A percentile compares a stretch with the other conserved stretches of the same genome.
phyloP scores from a whole-genome alignment of 2,797 vertebrate genomes.

The Novumbra hubbsi region DNA sequence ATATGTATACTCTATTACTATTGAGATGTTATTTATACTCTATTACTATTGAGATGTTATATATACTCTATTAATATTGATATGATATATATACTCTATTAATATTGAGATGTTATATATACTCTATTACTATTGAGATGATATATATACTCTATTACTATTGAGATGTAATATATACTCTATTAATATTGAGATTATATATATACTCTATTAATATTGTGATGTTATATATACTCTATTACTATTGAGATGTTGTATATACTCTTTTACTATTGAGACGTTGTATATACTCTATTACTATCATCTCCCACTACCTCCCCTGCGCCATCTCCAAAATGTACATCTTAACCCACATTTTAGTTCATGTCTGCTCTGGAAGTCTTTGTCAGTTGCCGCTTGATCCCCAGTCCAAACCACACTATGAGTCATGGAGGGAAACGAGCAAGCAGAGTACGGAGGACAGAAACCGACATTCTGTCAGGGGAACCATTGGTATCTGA shows the following conservation, averaged over 20 bases:
- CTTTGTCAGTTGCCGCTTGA: conserved; percentile 61
- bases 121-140: not conserved
- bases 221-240: not conserved
- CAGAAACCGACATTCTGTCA: conserved; percentile 35
- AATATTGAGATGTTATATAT: not conserved
- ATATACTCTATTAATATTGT: not conserved
- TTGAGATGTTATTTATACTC: not conserved
- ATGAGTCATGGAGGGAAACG: conserved; percentile 75
- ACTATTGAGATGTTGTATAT: not conserved
- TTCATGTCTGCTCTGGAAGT: conserved; percentile 45
- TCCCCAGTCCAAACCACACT: conserved; percentile 71
- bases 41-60: not conserved
- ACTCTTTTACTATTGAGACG: not conserved
- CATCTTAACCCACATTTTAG: conserved; percentile 34
- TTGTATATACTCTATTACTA: not conserved
- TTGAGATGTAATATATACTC: not conserved
- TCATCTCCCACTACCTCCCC: not conserved
- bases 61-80: not conserved
- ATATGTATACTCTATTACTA: not conserved
- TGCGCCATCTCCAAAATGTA: conserved; percentile 23
- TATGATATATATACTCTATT: not conserved
- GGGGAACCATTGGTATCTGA: conserved; percentile 26
- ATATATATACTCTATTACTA: not conserved
- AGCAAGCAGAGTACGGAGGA: conserved; percentile 45
- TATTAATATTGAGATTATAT: not conserved